Evolutionary conservation across 2,113 vertebrate genomes (phyloP), one percentile per base, ranked within the genome.

Genomic region (Pelusios castaneus): DNA sequence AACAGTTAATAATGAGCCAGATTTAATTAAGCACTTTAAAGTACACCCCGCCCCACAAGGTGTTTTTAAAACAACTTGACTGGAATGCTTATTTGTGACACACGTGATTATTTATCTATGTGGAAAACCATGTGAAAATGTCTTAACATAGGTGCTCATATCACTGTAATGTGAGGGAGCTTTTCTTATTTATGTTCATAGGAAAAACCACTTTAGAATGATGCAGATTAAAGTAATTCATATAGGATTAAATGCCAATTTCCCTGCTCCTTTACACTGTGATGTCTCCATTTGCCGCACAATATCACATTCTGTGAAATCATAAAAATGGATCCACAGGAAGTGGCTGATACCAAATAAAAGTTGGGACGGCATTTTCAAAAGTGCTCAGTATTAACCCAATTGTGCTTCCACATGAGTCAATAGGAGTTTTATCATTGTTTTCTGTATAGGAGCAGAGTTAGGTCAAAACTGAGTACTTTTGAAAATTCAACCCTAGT

Each of bases 121-220:
- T 56, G 70, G 80, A 96, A 96, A 91, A 47, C 34, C 70, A 34
- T 9, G 87, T 75, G 43, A 89, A 94, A 92, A 94, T 75, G 95
- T 10, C 90, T 82, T 82, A 81, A 81, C 3, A 79, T 0, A 0
- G 51, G 78, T 92, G 52, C 82, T 89, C 82, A 58, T 80, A 91
- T 60, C 14, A 75, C 60, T 0, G 2, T 80, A 85, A 89, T 54
- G 56, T 0, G 17, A 81, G 31, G 60, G 73, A 83, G 63, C 89
- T 92, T 80, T 86, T 83, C 73, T 95, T 84, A 58, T 80, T 86
- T 75, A 85, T 85, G 86, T 87, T 29, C 34, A 79, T 63, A 21
- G n/a, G 54, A 92, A 81, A 96, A 92, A 73, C 12, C 0, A 1
- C 43, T 43, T 17, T 88, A 75, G 38, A 58, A 21, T 87, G 77